These are phyloP conservation scores for Aspidoscelis tigris DNA, from an alignment of 2,113 vertebrate species.

Conservation along the genomic window DNA sequence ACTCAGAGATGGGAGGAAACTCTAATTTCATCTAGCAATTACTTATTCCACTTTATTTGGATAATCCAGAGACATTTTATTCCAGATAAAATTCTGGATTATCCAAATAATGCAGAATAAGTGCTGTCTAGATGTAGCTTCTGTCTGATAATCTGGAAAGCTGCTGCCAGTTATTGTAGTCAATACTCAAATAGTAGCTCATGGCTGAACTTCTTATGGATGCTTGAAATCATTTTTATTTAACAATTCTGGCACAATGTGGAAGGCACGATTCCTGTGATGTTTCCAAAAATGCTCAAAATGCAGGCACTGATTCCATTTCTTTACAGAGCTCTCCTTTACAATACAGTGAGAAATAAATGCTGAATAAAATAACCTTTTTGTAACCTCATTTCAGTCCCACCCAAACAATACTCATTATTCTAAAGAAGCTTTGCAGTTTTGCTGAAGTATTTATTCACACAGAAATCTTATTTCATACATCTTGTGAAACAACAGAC, in stretches of 20 bases:
- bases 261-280: not conserved
- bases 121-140: no score
- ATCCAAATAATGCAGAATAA: no score
- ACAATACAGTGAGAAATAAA: conserved; percentile 14
- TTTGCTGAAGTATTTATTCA: conserved; percentile 60
- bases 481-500: conserved; percentile 62
- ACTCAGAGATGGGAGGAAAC: no score
- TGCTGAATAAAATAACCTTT: conserved; percentile 3
- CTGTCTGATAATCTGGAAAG: no score
- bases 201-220: not conserved
- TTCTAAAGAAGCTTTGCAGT: conserved; percentile 47
- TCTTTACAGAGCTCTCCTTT: conserved; percentile 10
- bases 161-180: no score
- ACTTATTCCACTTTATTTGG: no score
- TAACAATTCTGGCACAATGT: not conserved
- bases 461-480: conserved; percentile 56
- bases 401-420: conserved; percentile 55
- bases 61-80: no score
- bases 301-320: not conserved
- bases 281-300: not conserved
- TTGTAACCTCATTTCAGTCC: conserved; percentile 42
- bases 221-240: not conserved
- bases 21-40: no score
- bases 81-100: no score
- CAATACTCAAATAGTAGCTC: no score